Conservation (phyloP, 2,888 invertebrate genomes). For the Panzeria rudis region DNA sequence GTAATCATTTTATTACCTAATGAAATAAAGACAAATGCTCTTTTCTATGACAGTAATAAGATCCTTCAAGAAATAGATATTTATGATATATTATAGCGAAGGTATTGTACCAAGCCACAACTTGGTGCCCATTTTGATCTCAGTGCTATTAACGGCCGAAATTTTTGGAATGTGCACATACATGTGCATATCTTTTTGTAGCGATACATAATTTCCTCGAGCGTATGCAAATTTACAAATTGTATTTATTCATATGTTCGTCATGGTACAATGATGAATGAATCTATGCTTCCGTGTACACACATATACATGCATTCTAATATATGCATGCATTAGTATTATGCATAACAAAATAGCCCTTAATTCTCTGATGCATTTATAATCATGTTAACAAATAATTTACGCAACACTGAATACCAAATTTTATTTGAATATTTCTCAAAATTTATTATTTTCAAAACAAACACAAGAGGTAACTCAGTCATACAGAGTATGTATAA, state of each 20-base stretch:
- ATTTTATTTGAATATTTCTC: slow-evolving; percentile 42
- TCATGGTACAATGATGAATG: slow-evolving; percentile 17
- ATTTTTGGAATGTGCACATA: no score
- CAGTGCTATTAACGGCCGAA: no score
- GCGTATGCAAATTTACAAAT: slow-evolving; percentile 24
- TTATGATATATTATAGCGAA: no score
- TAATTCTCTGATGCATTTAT: slow-evolving; percentile 61
- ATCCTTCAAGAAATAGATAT: no score
- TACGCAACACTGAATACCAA: slow-evolving; percentile 61
- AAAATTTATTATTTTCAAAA: slow-evolving; percentile 30
- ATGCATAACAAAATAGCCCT: slow-evolving; percentile 32
- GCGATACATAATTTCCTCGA: background rate
- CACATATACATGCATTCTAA: background rate
- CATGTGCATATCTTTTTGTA: no score
- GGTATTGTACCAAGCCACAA: no score
- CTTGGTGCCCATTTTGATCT: no score
- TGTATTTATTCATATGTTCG: slow-evolving; percentile 21
- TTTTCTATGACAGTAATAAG: no score
- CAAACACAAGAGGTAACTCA: background rate
- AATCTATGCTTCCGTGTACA: background rate
- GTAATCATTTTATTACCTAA: no score
- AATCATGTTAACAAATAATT: slow-evolving; percentile 67
- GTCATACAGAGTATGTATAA: background rate
- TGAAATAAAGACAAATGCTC: no score
- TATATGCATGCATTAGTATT: slow-evolving; percentile 17